Conservation (phyloP, 2,797 vertebrate genomes). For the Liasis olivaceus region DNA sequence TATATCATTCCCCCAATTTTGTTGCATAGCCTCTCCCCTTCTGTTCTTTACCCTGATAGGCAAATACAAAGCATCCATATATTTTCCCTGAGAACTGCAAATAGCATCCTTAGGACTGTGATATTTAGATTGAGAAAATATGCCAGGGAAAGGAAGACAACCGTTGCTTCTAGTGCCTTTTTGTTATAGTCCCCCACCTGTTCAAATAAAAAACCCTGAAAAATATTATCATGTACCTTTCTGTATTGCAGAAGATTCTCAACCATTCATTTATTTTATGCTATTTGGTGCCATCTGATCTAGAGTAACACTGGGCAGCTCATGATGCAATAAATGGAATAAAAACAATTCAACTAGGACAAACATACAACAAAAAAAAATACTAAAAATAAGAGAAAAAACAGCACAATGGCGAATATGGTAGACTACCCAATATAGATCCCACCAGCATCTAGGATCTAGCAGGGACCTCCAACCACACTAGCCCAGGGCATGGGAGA, state of each 20-base stretch:
- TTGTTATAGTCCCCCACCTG: too few species aligned
- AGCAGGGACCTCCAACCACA: background rate
- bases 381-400: background rate
- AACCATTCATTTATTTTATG: background rate
- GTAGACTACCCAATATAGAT: background rate
- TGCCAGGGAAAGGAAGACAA: background rate
- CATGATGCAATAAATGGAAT: too few species aligned
- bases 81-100: background rate
- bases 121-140: background rate
- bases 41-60: background rate
- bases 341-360: too few species aligned
- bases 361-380: too few species aligned
- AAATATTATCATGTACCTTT: background rate
- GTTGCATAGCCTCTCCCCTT: background rate
- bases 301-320: too few species aligned
- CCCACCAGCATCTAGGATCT: background rate
- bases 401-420: background rate
- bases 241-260: background rate
- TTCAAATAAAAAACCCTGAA: too few species aligned
- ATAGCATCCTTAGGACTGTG: background rate
- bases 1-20: background rate
- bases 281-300: too few species aligned
- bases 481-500: background rate
- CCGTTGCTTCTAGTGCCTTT: background rate
- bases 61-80: background rate